These are phyloP conservation scores for Acrobeloides nanus DNA, from an alignment of 2,888 invertebrate species.

Conservation along the genomic window DNA sequence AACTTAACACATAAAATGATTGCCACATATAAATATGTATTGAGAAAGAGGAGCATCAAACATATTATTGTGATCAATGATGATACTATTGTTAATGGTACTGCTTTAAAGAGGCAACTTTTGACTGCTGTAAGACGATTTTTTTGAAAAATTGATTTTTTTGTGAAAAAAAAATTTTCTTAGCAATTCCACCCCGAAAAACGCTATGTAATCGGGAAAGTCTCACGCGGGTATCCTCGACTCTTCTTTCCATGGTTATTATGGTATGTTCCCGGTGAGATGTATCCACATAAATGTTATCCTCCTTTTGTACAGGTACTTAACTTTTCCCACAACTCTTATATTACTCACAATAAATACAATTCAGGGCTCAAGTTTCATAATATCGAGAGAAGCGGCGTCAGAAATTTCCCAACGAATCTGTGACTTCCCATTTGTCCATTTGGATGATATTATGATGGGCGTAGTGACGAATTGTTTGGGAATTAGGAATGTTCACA, in stretches of 20 bases:
- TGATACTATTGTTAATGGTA: conserved; percentile 50
- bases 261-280: conserved; percentile 44
- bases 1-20: conserved; percentile 52
- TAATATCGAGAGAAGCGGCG: conserved; percentile 41
- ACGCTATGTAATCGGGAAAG: conserved; percentile 43
- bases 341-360: neutral
- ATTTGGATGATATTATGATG: conserved; percentile 50
- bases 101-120: conserved; percentile 26
- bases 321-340: neutral
- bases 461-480: conserved; percentile 44
- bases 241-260: conserved; percentile 50
- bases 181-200: conserved; percentile 3
- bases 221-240: conserved; percentile 49
- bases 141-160: conserved; percentile 1
- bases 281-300: conserved; percentile 50
- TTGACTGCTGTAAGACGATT: neutral
- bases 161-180: neutral
- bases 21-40: conserved; percentile 38
- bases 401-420: conserved; percentile 16
- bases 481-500: conserved; percentile 30
- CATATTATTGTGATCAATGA: conserved; percentile 34
- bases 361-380: conserved; percentile 49
- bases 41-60: conserved; percentile 14
- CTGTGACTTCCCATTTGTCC: conserved; percentile 46
- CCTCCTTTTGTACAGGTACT: conserved; percentile 48